phyloP scores from a whole-genome alignment of 2,888 invertebrate genomes.

The Hirtodrosophila confusa region DNA sequence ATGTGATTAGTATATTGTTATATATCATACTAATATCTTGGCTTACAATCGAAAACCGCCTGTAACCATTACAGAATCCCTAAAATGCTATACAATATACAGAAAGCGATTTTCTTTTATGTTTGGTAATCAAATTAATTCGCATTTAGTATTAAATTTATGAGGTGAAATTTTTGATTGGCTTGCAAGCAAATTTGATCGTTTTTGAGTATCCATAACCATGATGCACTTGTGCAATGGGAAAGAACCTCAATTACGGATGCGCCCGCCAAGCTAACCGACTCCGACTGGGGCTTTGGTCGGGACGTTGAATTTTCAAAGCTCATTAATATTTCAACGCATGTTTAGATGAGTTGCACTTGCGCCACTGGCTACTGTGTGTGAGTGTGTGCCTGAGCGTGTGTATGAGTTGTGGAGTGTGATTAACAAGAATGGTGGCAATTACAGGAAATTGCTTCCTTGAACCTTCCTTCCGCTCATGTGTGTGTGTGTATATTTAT shows the following conservation, averaged over 20 bases:
- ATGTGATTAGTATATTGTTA: too few species aligned
- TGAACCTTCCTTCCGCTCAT: slow-evolving; percentile 77
- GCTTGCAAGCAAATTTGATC: slow-evolving; percentile 26
- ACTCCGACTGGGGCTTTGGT: slow-evolving; percentile 28
- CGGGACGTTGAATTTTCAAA: slow-evolving; percentile 49
- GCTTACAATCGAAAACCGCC: neutral
- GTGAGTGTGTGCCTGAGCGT: slow-evolving; percentile 15
- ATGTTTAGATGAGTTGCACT: slow-evolving; percentile 62
- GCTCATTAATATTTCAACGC: slow-evolving; percentile 77
- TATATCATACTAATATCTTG: too few species aligned
- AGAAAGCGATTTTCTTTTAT: slow-evolving; percentile 32
- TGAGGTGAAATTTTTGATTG: slow-evolving; percentile 34
- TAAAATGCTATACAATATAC: slow-evolving; percentile 27
- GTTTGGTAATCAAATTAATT: slow-evolving; percentile 45
- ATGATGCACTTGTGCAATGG: slow-evolving; percentile 17
- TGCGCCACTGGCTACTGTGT: slow-evolving; percentile 42
- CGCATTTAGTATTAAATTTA: slow-evolving; percentile 33
- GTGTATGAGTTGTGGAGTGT: slow-evolving; percentile 37
- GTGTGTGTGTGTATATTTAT: slow-evolving; percentile 34
- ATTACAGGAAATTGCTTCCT: slow-evolving; percentile 83
- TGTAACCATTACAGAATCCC: slow-evolving; percentile 16
- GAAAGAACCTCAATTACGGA: slow-evolving; percentile 48
- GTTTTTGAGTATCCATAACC: slow-evolving; percentile 18
- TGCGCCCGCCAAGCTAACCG: slow-evolving; percentile 16
- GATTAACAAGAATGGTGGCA: slow-evolving; percentile 82